phyloP scores from a whole-genome alignment of 2,797 vertebrate species.

The Erithacus rubecula region DNA sequence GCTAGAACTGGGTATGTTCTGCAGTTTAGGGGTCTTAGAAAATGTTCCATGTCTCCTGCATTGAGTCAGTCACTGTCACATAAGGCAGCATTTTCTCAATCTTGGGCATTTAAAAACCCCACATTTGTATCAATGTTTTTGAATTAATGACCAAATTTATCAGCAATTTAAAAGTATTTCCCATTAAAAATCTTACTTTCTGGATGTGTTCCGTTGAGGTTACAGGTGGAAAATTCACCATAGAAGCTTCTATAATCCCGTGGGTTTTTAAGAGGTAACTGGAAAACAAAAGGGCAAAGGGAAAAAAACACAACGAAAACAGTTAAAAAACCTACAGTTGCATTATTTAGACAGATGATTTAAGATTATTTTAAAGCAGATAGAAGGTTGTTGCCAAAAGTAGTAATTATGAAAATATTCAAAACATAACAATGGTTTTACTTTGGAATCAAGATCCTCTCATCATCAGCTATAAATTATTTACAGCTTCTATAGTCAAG shows the following conservation, averaged over 20 bases:
- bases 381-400: not conserved
- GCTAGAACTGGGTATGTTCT: not conserved
- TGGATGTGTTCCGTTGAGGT: constrained; percentile 52
- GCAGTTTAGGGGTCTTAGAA: not conserved
- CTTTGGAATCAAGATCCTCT: not conserved
- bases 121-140: not conserved
- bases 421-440: not conserved
- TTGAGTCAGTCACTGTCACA: not conserved
- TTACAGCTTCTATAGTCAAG: not conserved
- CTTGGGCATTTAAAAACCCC: not conserved
- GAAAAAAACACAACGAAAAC: not conserved
- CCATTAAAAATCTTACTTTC: constrained; percentile 55
- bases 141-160: not conserved
- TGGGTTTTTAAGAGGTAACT: constrained; percentile 84
- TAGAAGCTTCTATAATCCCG: constrained; percentile 75
- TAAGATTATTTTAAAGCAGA: not conserved
- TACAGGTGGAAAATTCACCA: constrained; percentile 74
- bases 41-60: accelerated
- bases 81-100: not conserved
- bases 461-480: not conserved
- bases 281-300: constrained; percentile 23
- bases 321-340: not conserved
- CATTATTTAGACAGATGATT: not conserved
- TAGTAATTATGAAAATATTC: not conserved
- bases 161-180: not conserved